Conservation (phyloP, 2,797 vertebrate species). For the Myoxocephalus aenaeus region DNA sequence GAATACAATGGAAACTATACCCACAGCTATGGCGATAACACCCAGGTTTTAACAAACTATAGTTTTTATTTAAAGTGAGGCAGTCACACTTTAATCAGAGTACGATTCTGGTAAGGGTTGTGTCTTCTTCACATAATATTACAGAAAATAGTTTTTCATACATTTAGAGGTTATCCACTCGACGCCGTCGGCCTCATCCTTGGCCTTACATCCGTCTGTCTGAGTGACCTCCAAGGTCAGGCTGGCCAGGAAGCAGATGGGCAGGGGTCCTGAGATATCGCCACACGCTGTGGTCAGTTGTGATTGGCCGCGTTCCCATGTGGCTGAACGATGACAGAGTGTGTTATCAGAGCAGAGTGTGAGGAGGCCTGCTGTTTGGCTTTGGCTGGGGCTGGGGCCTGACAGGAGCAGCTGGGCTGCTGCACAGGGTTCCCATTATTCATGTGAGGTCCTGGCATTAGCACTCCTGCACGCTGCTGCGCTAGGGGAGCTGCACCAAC, state of each 20-base stretch:
- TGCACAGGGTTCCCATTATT: slow-evolving; percentile 65
- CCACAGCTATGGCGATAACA: not conserved
- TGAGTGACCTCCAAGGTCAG: slow-evolving; percentile 62
- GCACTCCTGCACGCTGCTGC: slow-evolving; percentile 35
- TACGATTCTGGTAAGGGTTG: not conserved
- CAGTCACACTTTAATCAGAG: not conserved
- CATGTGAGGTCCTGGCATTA: slow-evolving; percentile 53
- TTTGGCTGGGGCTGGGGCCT: slow-evolving; percentile 41
- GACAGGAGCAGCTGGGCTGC: slow-evolving; percentile 65
- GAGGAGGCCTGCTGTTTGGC: slow-evolving; percentile 54
- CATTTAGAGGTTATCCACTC: slow-evolving; percentile 34
- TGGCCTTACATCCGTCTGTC: slow-evolving; percentile 10
- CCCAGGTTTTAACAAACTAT: not conserved
- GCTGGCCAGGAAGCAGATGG: slow-evolving; percentile 73
- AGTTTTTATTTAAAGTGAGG: not conserved
- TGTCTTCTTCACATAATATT: not conserved
- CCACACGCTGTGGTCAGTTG: slow-evolving; percentile 42
- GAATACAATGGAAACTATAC: not conserved
- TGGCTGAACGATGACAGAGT: slow-evolving; percentile 43
- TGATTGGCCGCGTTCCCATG: slow-evolving; percentile 54
- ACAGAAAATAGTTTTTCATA: not conserved
- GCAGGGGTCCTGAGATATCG: slow-evolving; percentile 51
- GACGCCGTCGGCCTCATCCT: slow-evolving; percentile 26
- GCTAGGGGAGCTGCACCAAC: slow-evolving; percentile 46
- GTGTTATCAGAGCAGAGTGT: slow-evolving; percentile 54